Percentiles rank a stretch among this genome's conserved stretches.
Conservation (phyloP, 2,113 vertebrate genomes). For the Bubo blakistoni region DNA sequence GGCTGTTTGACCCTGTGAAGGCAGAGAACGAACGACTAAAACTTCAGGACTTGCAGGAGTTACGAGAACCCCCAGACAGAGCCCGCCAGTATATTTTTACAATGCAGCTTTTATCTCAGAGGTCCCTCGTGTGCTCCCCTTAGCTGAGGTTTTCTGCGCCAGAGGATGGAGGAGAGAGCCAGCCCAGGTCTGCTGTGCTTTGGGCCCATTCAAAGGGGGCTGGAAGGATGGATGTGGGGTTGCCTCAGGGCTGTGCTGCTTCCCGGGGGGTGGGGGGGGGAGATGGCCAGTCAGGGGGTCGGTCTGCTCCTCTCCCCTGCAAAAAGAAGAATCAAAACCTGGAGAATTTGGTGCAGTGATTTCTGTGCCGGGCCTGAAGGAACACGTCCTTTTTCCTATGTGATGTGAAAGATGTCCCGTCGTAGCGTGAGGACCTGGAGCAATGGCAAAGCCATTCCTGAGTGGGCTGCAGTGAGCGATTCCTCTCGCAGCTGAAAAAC, state of each 20-base stretch:
- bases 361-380: neutral
- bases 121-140: fast-evolving
- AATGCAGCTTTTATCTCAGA: neutral
- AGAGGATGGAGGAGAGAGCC: neutral
- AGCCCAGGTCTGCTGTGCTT: neutral
- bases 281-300: neutral
- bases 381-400: fast-evolving
- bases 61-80: neutral
- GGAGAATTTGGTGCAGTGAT: neutral
- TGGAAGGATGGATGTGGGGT: neutral
- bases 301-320: neutral
- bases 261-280: neutral
- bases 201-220: fast-evolving
- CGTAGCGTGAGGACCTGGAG: fast-evolving
- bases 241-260: neutral
- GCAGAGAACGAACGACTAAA: neutral
- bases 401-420: neutral
- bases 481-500: neutral
- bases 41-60: neutral
- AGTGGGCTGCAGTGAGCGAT: neutral
- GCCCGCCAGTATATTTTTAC: neutral
- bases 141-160: neutral
- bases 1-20: neutral
- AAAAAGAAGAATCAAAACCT: neutral
- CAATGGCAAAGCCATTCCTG: fast-evolving